These are phyloP conservation scores for Siniperca chuatsi DNA, from an alignment of 2,113 vertebrate genomes.

Conservation along the genomic window DNA sequence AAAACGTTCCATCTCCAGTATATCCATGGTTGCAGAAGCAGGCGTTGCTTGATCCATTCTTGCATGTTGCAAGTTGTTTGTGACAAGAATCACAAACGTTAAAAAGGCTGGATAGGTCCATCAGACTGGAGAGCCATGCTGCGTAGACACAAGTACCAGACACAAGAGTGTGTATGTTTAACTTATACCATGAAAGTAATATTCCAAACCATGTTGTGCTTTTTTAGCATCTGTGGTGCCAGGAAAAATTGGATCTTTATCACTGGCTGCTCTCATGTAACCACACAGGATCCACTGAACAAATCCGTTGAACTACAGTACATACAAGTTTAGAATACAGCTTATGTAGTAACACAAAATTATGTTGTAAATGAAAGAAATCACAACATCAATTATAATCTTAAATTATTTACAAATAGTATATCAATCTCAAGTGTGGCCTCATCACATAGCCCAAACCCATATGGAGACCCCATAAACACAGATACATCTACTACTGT, in stretches of 20 bases:
- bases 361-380: not conserved
- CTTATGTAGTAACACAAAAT: not conserved
- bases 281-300: not conserved
- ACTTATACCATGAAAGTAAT: conserved; percentile 22
- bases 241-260: not conserved
- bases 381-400: not conserved
- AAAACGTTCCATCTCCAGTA: conserved; percentile 80
- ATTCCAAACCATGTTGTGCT: conserved; percentile 4
- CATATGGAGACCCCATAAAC: not conserved
- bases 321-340: not conserved
- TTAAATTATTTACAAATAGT: not conserved
- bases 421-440: not conserved
- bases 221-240: not conserved
- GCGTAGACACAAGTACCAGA: conserved; percentile 34
- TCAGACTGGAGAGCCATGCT: conserved; percentile 85
- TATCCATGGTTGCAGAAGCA: conserved; percentile 82
- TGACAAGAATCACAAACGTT: conserved; percentile 80
- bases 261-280: not conserved
- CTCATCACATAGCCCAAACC: not conserved
- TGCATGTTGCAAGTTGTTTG: conserved; percentile 70
- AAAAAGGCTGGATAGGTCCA: conserved; percentile 76
- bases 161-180: not conserved
- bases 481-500: not conserved
- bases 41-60: conserved; percentile 60
- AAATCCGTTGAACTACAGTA: not conserved